Evolutionary conservation across 2,888 invertebrate species (phyloP).

Genomic region (Aelia acuminata): DNA sequence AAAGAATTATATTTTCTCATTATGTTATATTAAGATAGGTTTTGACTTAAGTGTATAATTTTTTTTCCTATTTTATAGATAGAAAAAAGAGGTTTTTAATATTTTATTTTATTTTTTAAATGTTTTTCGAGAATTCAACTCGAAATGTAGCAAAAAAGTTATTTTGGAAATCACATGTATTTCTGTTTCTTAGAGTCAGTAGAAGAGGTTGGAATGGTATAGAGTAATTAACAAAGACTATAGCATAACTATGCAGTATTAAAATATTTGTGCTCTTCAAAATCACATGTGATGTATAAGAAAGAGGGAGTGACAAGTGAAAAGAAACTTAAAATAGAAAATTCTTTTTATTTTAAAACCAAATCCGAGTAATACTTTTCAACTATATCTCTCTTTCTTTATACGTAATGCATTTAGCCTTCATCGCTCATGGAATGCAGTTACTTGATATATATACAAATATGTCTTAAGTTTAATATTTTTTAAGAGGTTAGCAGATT

Average conservation of each 20-base stretch:
- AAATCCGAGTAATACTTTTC: not conserved
- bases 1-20: slow-evolving; percentile 49
- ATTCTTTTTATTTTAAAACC: slow-evolving; percentile 25
- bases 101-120: slow-evolving; percentile 13
- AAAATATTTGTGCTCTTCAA: slow-evolving; percentile 49
- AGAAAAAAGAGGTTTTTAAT: slow-evolving; percentile 20
- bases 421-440: slow-evolving; percentile 55
- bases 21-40: slow-evolving; percentile 44
- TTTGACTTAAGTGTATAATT: slow-evolving; percentile 45
- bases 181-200: slow-evolving; percentile 56
- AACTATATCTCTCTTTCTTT: slow-evolving; percentile 40
- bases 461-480: slow-evolving; percentile 53
- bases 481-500: slow-evolving; percentile 42
- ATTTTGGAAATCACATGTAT: slow-evolving; percentile 4
- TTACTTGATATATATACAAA: slow-evolving; percentile 20
- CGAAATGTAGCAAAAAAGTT: not conserved
- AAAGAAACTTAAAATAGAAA: not conserved
- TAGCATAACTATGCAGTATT: slow-evolving; percentile 52
- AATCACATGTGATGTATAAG: slow-evolving; percentile 47
- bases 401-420: slow-evolving; percentile 57
- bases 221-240: slow-evolving; percentile 38
- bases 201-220: slow-evolving; percentile 56
- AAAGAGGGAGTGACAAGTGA: slow-evolving; percentile 58
- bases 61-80: slow-evolving; percentile 37
- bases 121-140: not conserved